A percentile compares a stretch with the other conserved stretches of the same genome.
Conservation (phyloP, 2,888 invertebrate species). For the Hypomecis punctinalis region DNA sequence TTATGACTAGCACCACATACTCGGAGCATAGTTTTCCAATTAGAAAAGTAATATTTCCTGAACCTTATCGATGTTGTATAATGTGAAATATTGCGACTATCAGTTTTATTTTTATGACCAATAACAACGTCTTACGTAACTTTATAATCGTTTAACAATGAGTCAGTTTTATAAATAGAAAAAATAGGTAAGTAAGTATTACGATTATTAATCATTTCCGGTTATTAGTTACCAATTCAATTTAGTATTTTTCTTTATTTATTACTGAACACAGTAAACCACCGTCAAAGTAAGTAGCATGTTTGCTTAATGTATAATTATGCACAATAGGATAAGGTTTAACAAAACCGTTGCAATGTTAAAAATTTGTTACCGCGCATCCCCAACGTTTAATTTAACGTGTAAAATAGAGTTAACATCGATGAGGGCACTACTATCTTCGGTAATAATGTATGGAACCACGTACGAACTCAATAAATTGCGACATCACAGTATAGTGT, state of each 20-base stretch:
- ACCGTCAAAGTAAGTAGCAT: no score
- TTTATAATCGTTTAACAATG: conserved; percentile 13
- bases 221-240: neutral
- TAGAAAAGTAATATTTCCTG: neutral
- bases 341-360: no score
- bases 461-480: no score
- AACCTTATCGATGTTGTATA: conserved; percentile 10
- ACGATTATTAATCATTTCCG: neutral
- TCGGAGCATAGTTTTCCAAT: neutral
- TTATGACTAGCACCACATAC: no score
- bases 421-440: no score
- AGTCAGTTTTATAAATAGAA: conserved; percentile 10
- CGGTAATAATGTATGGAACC: no score
- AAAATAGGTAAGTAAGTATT: neutral
- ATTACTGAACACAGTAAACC: neutral
- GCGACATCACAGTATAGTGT: no score
- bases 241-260: neutral
- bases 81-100: neutral
- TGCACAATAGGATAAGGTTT: no score
- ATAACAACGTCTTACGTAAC: conserved; percentile 6
- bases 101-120: conserved; percentile 6
- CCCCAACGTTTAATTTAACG: no score
- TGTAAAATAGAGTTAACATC: no score
- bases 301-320: no score
- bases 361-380: no score